These are phyloP conservation scores for Urocynchramus pylzowi DNA, from an alignment of 2,113 vertebrate species.

Conservation along the genomic window DNA sequence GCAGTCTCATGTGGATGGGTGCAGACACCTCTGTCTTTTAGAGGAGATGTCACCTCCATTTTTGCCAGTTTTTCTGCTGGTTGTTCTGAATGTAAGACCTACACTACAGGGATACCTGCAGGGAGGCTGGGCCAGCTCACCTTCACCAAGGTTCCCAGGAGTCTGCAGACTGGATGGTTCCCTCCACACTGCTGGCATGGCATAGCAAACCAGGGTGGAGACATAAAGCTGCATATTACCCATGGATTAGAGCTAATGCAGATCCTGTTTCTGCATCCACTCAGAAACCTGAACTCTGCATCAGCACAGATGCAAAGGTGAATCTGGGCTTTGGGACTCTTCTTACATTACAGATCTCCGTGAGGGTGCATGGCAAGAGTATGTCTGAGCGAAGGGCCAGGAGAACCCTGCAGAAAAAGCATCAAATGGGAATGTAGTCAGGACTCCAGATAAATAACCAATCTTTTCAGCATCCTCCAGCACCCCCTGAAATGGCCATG, in stretches of 20 bases:
- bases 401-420: background rate
- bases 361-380: background rate
- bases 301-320: background rate
- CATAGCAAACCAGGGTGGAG: background rate
- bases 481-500: background rate
- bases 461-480: background rate
- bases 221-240: background rate
- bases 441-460: background rate
- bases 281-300: background rate
- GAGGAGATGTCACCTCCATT: background rate
- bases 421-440: background rate
- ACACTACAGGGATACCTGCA: background rate
- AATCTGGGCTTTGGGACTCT: background rate
- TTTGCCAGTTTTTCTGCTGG: background rate
- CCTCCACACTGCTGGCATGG: no score
- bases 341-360: rapidly evolving
- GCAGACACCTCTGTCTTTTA: background rate
- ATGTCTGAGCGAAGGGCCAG: background rate
- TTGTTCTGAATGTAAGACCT: background rate
- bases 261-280: background rate
- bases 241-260: background rate
- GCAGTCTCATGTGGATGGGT: background rate
- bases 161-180: background rate
- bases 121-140: background rate
- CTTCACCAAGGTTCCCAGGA: background rate